These are phyloP conservation scores for Paradisaea rubra DNA, from an alignment of 2,113 vertebrate species.

Conservation along the genomic window DNA sequence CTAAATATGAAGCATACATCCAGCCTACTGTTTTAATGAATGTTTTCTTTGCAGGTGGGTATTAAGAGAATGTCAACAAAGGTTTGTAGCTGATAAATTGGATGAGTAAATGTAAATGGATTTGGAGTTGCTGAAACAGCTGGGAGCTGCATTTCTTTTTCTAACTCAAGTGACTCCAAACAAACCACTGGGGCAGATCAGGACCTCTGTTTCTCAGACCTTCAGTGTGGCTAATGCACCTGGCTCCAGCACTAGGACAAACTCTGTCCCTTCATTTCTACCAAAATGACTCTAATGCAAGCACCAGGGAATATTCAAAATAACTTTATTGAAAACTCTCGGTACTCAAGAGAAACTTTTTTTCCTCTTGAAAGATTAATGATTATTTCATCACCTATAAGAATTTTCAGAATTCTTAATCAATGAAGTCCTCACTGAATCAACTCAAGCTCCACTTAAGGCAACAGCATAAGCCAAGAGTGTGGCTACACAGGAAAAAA, in stretches of 20 bases:
- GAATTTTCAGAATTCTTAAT: not conserved
- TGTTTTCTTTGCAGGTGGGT: not conserved
- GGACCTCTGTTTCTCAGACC: not conserved
- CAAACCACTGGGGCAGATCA: not conserved
- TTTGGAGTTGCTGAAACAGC: not conserved
- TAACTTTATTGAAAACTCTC: not conserved
- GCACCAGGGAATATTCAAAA: not conserved
- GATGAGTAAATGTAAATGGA: not conserved
- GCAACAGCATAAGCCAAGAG: not conserved
- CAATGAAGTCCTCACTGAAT: not conserved
- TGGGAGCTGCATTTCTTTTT: not conserved
- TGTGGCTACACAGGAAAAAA: not conserved
- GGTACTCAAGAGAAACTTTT: not conserved
- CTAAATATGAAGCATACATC: not conserved
- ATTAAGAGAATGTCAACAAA: not conserved
- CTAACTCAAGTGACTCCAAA: not conserved
- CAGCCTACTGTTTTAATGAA: not conserved
- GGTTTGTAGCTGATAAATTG: not conserved
- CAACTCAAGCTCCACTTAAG: not conserved
- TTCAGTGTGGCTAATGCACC: not conserved
- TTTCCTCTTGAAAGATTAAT: not conserved
- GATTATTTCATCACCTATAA: not conserved
- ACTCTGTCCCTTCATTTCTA: not conserved
- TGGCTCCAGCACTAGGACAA: not conserved
- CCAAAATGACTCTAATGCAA: not conserved